A percentile compares a stretch with the other conserved stretches of the same genome.
Evolutionary conservation across 2,888 invertebrate species (phyloP).

Genomic region (Acleris literana): DNA sequence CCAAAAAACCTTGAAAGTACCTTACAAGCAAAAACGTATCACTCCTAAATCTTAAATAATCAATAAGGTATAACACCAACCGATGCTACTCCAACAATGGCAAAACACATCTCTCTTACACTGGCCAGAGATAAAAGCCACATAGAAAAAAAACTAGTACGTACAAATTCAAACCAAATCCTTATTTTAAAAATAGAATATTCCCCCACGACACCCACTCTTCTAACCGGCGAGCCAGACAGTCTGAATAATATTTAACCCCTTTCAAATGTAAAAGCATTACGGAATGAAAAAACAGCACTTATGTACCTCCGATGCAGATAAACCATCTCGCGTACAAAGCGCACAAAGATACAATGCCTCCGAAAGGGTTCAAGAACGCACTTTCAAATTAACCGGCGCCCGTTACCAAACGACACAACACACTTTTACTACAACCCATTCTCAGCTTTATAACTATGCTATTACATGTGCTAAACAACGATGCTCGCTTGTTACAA

Average conservation of each 20-base stretch:
- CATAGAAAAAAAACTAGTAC: too few relatives aligned
- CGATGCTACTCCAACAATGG: too few relatives aligned
- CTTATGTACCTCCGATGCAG: constrained; percentile 82
- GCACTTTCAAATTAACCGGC: constrained; percentile 82
- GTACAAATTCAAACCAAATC: constrained; percentile 24
- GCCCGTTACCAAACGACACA: constrained; percentile 59
- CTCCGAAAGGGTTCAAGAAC: constrained; percentile 84
- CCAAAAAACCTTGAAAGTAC: too few relatives aligned
- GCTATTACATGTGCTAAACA: constrained; percentile 10
- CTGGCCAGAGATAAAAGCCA: too few relatives aligned
- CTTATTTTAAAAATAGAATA: constrained; percentile 47
- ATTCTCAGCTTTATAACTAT: constrained; percentile 52
- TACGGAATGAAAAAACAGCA: constrained; percentile 84
- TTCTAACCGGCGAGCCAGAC: constrained; percentile 72
- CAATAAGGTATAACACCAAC: too few relatives aligned
- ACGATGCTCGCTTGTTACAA: constrained; percentile 51
- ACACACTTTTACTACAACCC: constrained; percentile 48
- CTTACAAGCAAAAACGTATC: too few relatives aligned
- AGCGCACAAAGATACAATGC: constrained; percentile 84
- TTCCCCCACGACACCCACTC: constrained; percentile 77
- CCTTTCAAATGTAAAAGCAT: constrained; percentile 84
- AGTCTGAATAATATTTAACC: constrained; percentile 82
- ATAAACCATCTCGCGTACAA: constrained; percentile 83
- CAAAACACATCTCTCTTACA: too few relatives aligned
- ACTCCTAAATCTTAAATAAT: too few relatives aligned